Conservation (phyloP, 1,140 invertebrate genomes). For the Zaprionus kolodkinae region DNA sequence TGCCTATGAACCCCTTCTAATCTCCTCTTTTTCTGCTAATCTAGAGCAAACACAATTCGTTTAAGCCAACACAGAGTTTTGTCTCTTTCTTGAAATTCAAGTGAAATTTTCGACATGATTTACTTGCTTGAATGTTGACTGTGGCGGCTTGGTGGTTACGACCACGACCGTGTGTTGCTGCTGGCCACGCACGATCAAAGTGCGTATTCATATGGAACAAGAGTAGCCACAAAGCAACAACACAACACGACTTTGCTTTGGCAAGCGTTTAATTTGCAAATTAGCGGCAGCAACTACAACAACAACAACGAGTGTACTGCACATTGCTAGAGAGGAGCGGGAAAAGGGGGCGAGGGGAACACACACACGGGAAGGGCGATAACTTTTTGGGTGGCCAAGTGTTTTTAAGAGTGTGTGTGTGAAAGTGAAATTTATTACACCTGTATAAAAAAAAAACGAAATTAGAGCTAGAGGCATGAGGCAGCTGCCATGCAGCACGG, state of each 20-base stretch:
- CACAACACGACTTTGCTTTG: constrained; percentile 12
- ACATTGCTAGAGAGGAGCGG: constrained; percentile 1
- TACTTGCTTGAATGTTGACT: constrained; percentile 41
- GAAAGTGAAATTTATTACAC: constrained; percentile 82
- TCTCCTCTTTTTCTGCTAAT: no score
- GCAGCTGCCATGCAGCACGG: constrained; percentile 23
- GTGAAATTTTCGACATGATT: constrained; percentile 78
- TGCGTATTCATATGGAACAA: constrained; percentile 71
- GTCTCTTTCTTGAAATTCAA: constrained; percentile 36
- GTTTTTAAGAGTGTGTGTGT: constrained; percentile 60
- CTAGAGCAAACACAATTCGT: constrained; percentile 15
- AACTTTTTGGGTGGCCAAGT: constrained; percentile 52
- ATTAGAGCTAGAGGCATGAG: constrained; percentile 54
- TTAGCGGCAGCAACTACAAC: constrained; percentile 45
- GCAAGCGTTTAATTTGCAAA: constrained; percentile 58
- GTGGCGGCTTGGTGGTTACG: constrained; percentile 16
- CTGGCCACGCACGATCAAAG: constrained; percentile 16
- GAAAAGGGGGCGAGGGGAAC: background rate
- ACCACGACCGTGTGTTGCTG: constrained; percentile 12
- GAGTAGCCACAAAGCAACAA: constrained; percentile 35
- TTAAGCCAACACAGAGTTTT: background rate
- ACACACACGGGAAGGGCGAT: constrained; percentile 20
- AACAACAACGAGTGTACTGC: constrained; percentile 27
- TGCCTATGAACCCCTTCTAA: no score
- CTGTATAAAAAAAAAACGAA: constrained; percentile 62